These are phyloP conservation scores for Spodoptera frugiperda DNA, from an alignment of 1,140 invertebrate species.

Conservation along the genomic window DNA sequence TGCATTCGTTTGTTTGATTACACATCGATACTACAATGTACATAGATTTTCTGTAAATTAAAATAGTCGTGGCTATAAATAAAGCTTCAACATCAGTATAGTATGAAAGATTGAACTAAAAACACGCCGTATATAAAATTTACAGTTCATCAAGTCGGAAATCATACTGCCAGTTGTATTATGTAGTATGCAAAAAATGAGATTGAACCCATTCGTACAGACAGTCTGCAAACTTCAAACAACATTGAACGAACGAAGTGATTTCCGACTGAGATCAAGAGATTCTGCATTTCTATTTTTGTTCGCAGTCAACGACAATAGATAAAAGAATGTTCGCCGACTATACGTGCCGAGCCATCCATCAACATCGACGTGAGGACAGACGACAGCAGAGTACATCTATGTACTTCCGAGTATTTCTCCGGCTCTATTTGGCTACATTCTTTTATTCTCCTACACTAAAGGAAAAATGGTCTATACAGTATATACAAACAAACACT, in stretches of 20 bases:
- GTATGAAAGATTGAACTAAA: too few relatives aligned
- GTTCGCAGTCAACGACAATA: constrained; percentile 24
- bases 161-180: not conserved
- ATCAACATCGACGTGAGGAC: constrained; percentile 41
- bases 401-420: constrained; percentile 28
- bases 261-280: constrained; percentile 33
- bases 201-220: constrained; percentile 15
- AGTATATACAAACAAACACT: not conserved
- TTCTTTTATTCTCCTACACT: constrained; percentile 4
- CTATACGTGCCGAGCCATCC: constrained; percentile 15
- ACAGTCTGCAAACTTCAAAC: constrained; percentile 26
- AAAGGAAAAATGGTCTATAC: not conserved
- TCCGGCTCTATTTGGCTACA: constrained; percentile 20
- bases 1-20: constrained; percentile 13
- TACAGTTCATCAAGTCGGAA: not conserved
- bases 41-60: not conserved
- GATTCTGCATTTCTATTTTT: constrained; percentile 27
- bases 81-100: too few relatives aligned
- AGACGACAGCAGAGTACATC: not conserved
- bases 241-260: constrained; percentile 27
- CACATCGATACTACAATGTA: not conserved
- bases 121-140: not conserved
- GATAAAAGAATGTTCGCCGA: constrained; percentile 30
- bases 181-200: constrained; percentile 13
- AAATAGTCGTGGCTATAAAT: too few relatives aligned